A percentile compares a stretch with the other conserved stretches of the same genome.
Conservation (phyloP, 1,140 invertebrate species). For the Psilanteris sp. region DNA sequence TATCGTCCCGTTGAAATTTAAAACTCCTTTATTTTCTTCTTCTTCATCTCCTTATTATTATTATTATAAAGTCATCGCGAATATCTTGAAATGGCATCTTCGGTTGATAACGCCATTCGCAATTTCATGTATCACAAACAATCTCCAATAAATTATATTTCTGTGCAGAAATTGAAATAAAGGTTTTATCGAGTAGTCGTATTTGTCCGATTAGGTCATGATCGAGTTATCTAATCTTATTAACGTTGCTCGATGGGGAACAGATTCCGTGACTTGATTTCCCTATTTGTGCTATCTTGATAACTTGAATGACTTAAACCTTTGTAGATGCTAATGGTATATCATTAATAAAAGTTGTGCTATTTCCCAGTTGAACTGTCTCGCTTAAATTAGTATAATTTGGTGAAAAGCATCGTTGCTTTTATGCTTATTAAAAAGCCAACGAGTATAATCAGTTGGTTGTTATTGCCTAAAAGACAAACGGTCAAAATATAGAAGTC, state of each 20-base stretch:
- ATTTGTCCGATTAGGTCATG: conserved; percentile 50
- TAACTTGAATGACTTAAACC: conserved; percentile 11
- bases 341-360: conserved; percentile 26
- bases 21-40: too few relatives aligned
- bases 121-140: too few relatives aligned
- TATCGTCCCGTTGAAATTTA: too few relatives aligned
- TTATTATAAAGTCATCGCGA: too few relatives aligned
- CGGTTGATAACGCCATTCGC: too few relatives aligned
- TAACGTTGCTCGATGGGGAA: conserved; percentile 34
- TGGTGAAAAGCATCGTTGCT: conserved; percentile 7
- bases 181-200: conserved; percentile 47
- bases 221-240: conserved; percentile 47
- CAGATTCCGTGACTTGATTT: conserved; percentile 40
- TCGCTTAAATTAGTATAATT: not conserved
- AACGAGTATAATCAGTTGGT: conserved; percentile 2
- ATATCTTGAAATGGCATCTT: conserved; percentile 20
- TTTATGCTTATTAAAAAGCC: conserved; percentile 1
- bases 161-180: conserved; percentile 35
- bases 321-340: conserved; percentile 36
- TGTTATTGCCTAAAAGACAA: conserved; percentile 13
- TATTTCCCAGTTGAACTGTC: not conserved
- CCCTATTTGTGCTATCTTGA: conserved; percentile 48
- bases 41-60: too few relatives aligned
- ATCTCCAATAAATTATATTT: conserved; percentile 42
- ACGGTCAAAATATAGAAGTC: conserved; percentile 23